Evolutionary conservation across 2,113 vertebrate species (phyloP), one percentile per base, ranked within the genome.

Genomic region (Candoia aspera): DNA sequence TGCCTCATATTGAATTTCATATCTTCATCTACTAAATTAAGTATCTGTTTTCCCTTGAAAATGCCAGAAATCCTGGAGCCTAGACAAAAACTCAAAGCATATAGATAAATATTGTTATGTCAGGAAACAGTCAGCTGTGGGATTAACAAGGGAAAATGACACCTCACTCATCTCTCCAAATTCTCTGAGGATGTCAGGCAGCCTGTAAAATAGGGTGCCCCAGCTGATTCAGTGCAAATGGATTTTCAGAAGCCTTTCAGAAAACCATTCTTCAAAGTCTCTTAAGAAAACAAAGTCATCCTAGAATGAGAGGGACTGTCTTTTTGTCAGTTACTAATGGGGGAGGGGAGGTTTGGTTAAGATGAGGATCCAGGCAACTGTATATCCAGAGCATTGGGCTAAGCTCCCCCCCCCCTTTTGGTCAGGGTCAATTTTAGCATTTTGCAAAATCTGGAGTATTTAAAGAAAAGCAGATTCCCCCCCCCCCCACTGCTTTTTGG

Each of bases 131-230:
- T 89, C 91, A 92, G 19, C 79, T 62, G 58, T 64, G 87, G 58
- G 87, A 92, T 92, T 92, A 89, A 92, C 89, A 89, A 92, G 49
- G 87, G 91, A 89, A 92, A 89, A 79, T 85, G 91, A 92, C 91
- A 85, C 46, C 55, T 33, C 87, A 89, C 73, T 84, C 86, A 89
- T 88, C 73, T 89, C 37, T 21, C 87, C 87, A 46, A 55, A 89
- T 92, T 84, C 87, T 89, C 91, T 2, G 46, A 85, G 87, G 33
- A 85, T 92, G 87, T 89, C 91, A 92, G 46, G 46, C 87, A 54
- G 87, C 46, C 24, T 92, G 87, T 85, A 85, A 83, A 64, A 92
- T 49, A 89, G 46, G 87, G 91, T 49, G 46, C 60, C 79, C 87
- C 58, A n/a, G 58, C 64, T 92, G 91, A 89, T 92, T 89, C 62